phyloP scores from a whole-genome alignment of 2,113 vertebrate genomes.

The Lycocorax pyrrhopterus region DNA sequence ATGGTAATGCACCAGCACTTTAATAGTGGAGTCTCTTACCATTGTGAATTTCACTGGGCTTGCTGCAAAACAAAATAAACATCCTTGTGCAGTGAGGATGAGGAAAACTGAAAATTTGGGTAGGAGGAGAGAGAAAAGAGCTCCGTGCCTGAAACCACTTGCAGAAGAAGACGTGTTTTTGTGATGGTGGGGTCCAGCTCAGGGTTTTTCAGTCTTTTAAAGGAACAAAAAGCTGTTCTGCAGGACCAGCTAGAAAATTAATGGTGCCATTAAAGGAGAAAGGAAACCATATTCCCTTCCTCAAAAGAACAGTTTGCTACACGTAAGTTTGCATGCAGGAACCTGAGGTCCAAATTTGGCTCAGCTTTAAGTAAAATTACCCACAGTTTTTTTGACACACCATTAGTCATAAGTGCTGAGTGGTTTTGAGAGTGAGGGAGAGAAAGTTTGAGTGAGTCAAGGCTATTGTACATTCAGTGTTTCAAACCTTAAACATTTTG shows the following conservation, averaged over 20 bases:
- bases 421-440: not conserved
- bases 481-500: not conserved
- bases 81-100: not conserved
- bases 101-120: not conserved
- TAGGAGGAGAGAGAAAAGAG: not conserved
- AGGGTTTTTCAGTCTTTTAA: not conserved
- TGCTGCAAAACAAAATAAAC: not conserved
- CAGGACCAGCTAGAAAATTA: not conserved
- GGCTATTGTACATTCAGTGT: not conserved
- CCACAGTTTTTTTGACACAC: accelerated
- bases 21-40: not conserved
- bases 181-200: not conserved
- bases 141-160: not conserved
- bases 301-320: not conserved
- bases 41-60: not conserved
- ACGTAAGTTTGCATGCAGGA: not conserved
- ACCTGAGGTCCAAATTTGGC: not conserved
- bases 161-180: accelerated
- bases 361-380: not conserved
- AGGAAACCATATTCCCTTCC: not conserved
- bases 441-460: not conserved
- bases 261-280: not conserved
- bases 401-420: not conserved
- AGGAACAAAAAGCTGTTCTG: not conserved
- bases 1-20: not conserved